Evolutionary conservation across 2,113 vertebrate species (phyloP), one percentile per base, ranked within the genome.

Genomic region (Apodemus sylvaticus): DNA sequence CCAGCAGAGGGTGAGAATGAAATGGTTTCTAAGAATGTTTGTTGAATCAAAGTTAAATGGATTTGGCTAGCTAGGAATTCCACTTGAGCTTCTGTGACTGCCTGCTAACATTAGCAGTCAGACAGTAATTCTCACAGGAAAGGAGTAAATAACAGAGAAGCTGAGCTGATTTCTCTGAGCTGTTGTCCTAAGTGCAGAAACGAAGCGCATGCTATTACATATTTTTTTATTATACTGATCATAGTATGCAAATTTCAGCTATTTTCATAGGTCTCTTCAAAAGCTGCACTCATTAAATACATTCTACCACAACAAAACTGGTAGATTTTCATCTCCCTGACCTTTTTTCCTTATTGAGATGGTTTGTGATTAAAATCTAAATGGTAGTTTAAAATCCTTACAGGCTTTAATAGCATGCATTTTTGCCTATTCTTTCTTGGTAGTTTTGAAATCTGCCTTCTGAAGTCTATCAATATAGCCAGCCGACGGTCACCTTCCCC

Each of bases 41-140:
- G 78, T 20, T 79, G 81, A 94, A 62, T 83, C 34, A 90, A 96
- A 89, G 86, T 36, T n/a, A 53, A 89, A 81, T 78, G 42, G 45
- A 87, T 53, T 83, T 62, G 77, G 39, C 60, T 92, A 92, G 5
- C 73, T 71, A 31, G n/a, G 26, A 45, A 73, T 73, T 78, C 26
- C 74, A 42, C 45, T 7, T 89, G 53, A 53, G 71, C 39, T 92
- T 94, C 71, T 90, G 9, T 66, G 86, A 73, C 31, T n/a, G 83
- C 60, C 93, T 74, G 60, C 20, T 60, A 92, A 71, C 53, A 45
- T 92, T 58, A 79, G 4, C n/a, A 83, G 13, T 42, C 51, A 19
- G 31, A 64, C n/a, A n/a, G 39, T 4, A 93, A 96, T 92, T 93
- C 48, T 93, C 55, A 92, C 42, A 91, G 82, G 93, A 96, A 93